A percentile compares a stretch with the other conserved stretches of the same genome.
These are phyloP conservation scores for Dysdera silvatica DNA, from an alignment of 1,140 invertebrate species.

Conservation along the genomic window DNA sequence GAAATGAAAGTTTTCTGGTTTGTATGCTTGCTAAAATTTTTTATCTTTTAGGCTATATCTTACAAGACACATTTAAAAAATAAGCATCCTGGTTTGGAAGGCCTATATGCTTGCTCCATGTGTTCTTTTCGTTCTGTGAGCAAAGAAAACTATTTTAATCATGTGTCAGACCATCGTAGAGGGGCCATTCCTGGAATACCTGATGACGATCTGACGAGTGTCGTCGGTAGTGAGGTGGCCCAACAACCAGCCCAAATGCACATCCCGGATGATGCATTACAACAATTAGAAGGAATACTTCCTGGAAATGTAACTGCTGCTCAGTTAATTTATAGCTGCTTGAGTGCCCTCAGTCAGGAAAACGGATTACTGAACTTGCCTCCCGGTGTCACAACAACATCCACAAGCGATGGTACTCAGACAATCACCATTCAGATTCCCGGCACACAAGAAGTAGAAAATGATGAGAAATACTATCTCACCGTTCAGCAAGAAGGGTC, in stretches of 20 bases:
- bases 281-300: constrained; percentile 42
- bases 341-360: constrained; percentile 46
- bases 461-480: too few relatives aligned
- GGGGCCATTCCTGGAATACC: constrained; percentile 32
- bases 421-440: constrained; percentile 49
- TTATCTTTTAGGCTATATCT: constrained; percentile 48
- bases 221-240: neutral
- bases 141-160: constrained; percentile 40
- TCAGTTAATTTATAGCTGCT: constrained; percentile 51
- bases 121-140: constrained; percentile 46
- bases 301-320: constrained; percentile 49
- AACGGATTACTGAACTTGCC: constrained; percentile 42
- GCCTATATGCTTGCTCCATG: constrained; percentile 44
- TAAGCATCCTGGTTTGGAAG: constrained; percentile 54
- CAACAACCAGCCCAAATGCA: constrained; percentile 20
- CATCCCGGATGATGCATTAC: constrained; percentile 26
- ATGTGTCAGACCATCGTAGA: constrained; percentile 47
- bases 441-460: too few relatives aligned
- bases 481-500: too few relatives aligned
- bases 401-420: constrained; percentile 46
- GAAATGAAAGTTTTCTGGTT: too few relatives aligned
- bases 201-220: neutral
- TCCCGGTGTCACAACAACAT: constrained; percentile 46
- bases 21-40: neutral
- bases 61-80: constrained; percentile 58